Conservation (phyloP, 1,140 invertebrate species). For the Steinernema feltiae region DNA sequence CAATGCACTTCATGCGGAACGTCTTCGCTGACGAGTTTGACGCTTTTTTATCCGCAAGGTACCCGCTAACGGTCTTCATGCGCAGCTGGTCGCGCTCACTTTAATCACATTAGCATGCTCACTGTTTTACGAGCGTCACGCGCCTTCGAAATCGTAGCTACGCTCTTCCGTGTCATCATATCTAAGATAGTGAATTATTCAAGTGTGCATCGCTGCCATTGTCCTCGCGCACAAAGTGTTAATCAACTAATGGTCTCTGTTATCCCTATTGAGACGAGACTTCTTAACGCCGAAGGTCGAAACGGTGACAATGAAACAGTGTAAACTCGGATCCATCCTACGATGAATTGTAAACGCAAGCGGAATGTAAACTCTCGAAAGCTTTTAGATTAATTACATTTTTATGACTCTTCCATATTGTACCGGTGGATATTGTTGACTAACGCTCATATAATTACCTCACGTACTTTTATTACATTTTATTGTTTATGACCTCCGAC, state of each 20-base stretch:
- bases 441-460: too few species aligned
- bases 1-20: neutral
- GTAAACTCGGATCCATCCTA: too few species aligned
- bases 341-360: too few species aligned
- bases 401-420: too few species aligned
- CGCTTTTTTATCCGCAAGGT: neutral
- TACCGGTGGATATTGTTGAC: too few species aligned
- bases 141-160: neutral
- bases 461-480: neutral
- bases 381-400: too few species aligned
- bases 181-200: neutral
- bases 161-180: slow-evolving; percentile 2
- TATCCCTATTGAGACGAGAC: too few species aligned
- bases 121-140: neutral
- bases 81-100: neutral
- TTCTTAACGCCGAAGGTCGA: too few species aligned
- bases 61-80: neutral
- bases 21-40: neutral
- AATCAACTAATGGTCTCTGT: neutral
- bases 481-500: neutral
- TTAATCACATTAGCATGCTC: neutral
- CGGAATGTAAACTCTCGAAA: too few species aligned
- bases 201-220: neutral
- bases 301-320: too few species aligned
- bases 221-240: neutral